Base-by-base conservation (phyloP, 2,888 invertebrate species). In the Siphonodentalium dalli region DNA sequence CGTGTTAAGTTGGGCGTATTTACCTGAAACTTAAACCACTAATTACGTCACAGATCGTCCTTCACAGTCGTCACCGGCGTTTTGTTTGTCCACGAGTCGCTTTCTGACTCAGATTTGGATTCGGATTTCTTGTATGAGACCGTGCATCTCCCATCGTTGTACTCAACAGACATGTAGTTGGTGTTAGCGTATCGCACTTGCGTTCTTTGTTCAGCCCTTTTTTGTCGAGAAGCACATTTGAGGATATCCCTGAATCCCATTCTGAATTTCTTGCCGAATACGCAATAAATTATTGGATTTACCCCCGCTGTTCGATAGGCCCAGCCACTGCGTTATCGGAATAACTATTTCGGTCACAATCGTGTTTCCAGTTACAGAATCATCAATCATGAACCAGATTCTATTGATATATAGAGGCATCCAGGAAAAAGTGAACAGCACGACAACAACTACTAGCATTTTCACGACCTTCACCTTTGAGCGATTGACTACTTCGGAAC, bases 231-330 rank as follows among this genome's bases (percentile, higher is more conserved):
- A 9, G 59, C 40, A 31, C 71, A 71, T 23, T 58, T 51, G 7
- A 63, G 31, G 51, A 71, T 56, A 2, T 61, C 55, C n/a, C 63
- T 61, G 79, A 95, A 95, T 7, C 94, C 93, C 56, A 90, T 88
- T 1, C 95, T 86, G 79, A 91, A 96, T 80, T 95, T 95, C 79
- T 92, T 92, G 83, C 95, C 95, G 84, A 95, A 93, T 84, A 93
- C 93, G 2, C 93, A 93, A 81, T 95, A 94, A 51, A 96, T 85
- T 58, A 96, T 89, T 0, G 95, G 95, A 82, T 96, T 96, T 73
- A 95, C 93, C 85, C n/a, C 94, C 94, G 21, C 93, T 93, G 82
- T 96, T 96, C 20, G 93, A 92, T 0, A 93, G 89, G 5, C 94
- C 95, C 39, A 96, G 84, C 93, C 94, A 94, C 79, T 95, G 95